Evolutionary conservation across 2,888 invertebrate species (phyloP).

Genomic region (Epicampocera succincta): DNA sequence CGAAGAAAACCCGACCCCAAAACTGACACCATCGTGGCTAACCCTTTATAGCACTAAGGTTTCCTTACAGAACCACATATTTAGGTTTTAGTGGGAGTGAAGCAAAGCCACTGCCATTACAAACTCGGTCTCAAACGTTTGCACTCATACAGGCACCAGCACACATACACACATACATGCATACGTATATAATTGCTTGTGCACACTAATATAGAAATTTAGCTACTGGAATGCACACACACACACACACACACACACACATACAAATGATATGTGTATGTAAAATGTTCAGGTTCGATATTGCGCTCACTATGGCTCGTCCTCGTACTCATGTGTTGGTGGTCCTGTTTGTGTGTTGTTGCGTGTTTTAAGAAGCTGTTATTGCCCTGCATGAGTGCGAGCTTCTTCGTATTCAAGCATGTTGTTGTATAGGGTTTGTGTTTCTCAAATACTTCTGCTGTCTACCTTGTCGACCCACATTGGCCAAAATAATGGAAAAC

Average conservation of each 20-base stretch:
- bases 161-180: slow-evolving; percentile 45
- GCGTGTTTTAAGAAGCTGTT: slow-evolving; percentile 29
- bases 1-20: slow-evolving; percentile 78
- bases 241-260: no score
- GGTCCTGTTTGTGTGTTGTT: slow-evolving; percentile 1
- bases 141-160: slow-evolving; percentile 56
- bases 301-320: slow-evolving; percentile 15
- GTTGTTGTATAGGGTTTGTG: not conserved
- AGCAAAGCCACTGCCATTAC: slow-evolving; percentile 79
- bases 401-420: slow-evolving; percentile 8
- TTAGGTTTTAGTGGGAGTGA: slow-evolving; percentile 82
- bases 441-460: not conserved
- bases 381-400: not conserved
- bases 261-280: no score
- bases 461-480: slow-evolving; percentile 64
- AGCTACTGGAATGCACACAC: slow-evolving; percentile 20
- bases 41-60: slow-evolving; percentile 83
- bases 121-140: slow-evolving; percentile 69
- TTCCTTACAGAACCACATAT: slow-evolving; percentile 83
- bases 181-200: slow-evolving; percentile 13
- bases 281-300: slow-evolving; percentile 46
- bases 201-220: slow-evolving; percentile 44
- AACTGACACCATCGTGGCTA: slow-evolving; percentile 82
- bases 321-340: slow-evolving; percentile 11
- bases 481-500: slow-evolving; percentile 50